These are phyloP conservation scores for Caenorhabditis inopinata DNA, from an alignment of 1,140 invertebrate genomes.

Conservation along the genomic window DNA sequence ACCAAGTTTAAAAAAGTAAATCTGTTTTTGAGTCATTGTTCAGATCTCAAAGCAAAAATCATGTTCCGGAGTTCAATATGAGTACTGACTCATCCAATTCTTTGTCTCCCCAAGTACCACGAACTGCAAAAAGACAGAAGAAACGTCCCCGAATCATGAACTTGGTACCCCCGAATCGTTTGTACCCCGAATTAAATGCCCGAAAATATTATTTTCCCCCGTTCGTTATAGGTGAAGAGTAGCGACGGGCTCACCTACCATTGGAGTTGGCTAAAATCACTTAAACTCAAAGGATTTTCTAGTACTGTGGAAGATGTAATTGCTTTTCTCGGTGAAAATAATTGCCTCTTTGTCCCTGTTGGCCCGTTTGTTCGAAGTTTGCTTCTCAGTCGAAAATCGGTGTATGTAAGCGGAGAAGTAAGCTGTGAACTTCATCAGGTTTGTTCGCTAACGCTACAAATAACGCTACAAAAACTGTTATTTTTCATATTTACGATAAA, in stretches of 20 bases:
- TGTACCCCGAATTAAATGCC: no score
- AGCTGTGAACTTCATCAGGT: conserved; percentile 10
- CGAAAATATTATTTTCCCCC: no score
- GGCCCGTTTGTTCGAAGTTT: background rate
- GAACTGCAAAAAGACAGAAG: no score
- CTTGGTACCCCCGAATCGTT: no score
- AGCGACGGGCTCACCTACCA: background rate
- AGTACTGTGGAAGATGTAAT: background rate
- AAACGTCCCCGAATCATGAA: no score
- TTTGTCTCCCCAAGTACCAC: no score
- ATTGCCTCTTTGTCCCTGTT: background rate
- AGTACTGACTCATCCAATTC: no score
- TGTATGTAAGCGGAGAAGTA: background rate
- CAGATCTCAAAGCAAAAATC: no score
- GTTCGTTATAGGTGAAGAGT: background rate
- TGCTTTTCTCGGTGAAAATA: background rate
- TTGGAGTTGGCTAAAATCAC: conserved; percentile 1
- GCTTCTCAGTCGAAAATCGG: background rate
- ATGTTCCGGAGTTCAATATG: no score
- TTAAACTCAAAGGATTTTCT: background rate
- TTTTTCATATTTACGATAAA: background rate
- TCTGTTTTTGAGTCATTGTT: no score
- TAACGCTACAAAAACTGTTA: background rate
- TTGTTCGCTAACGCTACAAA: background rate
- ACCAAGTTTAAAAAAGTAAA: no score